Evolutionary conservation across 2,797 vertebrate species (phyloP).

Genomic region (Darevskia nairensis): DNA sequence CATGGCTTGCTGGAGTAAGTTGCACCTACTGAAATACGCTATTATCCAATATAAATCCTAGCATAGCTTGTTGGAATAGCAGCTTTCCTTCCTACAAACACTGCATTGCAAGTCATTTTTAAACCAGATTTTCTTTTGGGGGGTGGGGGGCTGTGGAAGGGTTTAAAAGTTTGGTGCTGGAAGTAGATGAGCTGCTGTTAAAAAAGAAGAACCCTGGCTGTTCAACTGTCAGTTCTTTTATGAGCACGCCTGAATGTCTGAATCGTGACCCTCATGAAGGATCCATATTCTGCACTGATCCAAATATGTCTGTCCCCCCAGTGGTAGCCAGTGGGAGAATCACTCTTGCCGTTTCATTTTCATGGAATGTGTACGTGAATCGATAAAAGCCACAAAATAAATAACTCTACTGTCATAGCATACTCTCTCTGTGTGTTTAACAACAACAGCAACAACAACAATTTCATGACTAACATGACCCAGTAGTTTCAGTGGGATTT

Average conservation of each 20-base stretch:
- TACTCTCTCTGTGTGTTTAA: neutral
- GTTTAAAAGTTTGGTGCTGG: neutral
- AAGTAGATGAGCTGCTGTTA: neutral
- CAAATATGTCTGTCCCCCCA: neutral
- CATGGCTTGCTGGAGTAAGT: neutral
- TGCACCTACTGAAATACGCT: neutral
- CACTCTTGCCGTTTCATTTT: neutral
- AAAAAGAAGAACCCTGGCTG: neutral
- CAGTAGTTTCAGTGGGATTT: neutral
- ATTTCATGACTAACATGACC: neutral
- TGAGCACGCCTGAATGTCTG: too few relatives aligned
- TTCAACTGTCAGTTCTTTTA: neutral
- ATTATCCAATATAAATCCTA: neutral
- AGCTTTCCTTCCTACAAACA: neutral
- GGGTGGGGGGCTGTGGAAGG: too few relatives aligned
- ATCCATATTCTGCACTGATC: neutral
- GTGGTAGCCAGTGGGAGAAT: neutral
- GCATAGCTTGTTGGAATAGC: neutral
- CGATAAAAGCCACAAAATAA: neutral
- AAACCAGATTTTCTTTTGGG: neutral
- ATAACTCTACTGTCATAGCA: neutral
- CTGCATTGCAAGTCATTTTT: neutral
- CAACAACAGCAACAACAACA: neutral
- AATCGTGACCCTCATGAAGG: neutral
- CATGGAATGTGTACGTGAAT: too few relatives aligned